These are phyloP conservation scores for Perdita meconis DNA, from an alignment of 2,888 invertebrate species.

Conservation along the genomic window DNA sequence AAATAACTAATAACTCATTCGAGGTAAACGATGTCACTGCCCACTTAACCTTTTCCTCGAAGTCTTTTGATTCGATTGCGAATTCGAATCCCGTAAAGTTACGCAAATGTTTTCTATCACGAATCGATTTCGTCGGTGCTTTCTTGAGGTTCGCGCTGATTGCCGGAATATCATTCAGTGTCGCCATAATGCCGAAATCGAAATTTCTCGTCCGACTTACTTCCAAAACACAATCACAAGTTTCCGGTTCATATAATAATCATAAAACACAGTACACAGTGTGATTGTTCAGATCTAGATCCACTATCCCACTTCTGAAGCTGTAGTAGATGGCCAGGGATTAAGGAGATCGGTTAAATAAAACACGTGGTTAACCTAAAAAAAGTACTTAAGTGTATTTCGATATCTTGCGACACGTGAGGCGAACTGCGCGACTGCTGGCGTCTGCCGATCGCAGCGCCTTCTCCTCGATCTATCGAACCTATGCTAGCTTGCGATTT, in stretches of 20 bases:
- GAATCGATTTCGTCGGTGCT: background rate
- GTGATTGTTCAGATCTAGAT: too few species aligned
- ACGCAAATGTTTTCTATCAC: background rate
- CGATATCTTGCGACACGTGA: too few species aligned
- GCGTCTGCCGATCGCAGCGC: too few species aligned
- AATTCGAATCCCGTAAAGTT: conserved; percentile 1
- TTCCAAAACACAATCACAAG: too few species aligned
- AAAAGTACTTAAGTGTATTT: too few species aligned
- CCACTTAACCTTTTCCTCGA: background rate
- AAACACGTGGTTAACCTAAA: too few species aligned
- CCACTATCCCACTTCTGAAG: background rate
- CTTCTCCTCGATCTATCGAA: too few species aligned
- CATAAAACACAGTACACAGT: background rate
- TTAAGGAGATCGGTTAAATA: too few species aligned
- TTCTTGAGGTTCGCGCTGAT: background rate
- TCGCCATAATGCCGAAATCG: background rate
- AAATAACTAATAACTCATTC: conserved; percentile 11
- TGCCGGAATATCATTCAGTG: background rate
- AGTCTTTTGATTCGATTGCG: background rate
- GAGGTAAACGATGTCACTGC: background rate
- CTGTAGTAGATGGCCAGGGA: too few species aligned
- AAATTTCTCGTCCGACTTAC: too few species aligned
- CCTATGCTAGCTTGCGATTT: too few species aligned
- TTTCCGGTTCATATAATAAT: background rate
- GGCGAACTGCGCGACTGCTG: too few species aligned